Base-by-base conservation (phyloP, 1,140 invertebrate genomes). In the Helicoverpa armigera region DNA sequence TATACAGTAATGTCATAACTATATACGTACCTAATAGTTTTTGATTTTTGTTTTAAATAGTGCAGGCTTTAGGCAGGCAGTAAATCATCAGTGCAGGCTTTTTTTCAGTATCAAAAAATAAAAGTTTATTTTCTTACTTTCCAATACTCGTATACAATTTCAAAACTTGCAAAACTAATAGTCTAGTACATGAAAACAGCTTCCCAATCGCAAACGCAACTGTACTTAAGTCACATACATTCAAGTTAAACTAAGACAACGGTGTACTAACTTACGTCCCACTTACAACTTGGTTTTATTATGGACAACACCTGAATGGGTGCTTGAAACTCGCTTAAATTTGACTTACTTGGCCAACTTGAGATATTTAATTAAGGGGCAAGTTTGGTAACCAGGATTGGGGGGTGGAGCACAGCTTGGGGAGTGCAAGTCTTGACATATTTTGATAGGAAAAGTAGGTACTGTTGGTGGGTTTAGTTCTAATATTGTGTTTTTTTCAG, bases 241-340 rank as follows among this genome's bases (percentile, higher is more conserved):
- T 50, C 29, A 76, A 50, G 10, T n/a, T n/a, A 65, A 65, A 65
- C 74, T 43, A 76, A 76, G 74, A 76, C 74, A 76, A 65, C 60
- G 43, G 43, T 65, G 48, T 63, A 65, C 35, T 48, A 76, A 76
- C 31, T 76, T 53, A 75, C 43, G 56, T 18, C 60, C 74, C 60
- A 76, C 43, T 76, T 76, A 14, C 67, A 70, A 70, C 67, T 70
- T 70, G 48, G 11, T 65, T 76, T 76, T 76, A 76, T 77, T 77
- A 77, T 67, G 50, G 60, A 77, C 75, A 65, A 77, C 75, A 77
- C 75, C 75, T 77, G 75, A 77, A 77, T 77, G 23, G 75, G 60
- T 77, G 61, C 75, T 77, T 77, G 60, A 77, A 77, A 77, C 60
- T 67, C 75, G 74, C 58, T 75, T 50, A 50, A 75, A 75, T 75